phyloP scores from a whole-genome alignment of 2,888 invertebrate genomes.

The Globia sparganii region DNA sequence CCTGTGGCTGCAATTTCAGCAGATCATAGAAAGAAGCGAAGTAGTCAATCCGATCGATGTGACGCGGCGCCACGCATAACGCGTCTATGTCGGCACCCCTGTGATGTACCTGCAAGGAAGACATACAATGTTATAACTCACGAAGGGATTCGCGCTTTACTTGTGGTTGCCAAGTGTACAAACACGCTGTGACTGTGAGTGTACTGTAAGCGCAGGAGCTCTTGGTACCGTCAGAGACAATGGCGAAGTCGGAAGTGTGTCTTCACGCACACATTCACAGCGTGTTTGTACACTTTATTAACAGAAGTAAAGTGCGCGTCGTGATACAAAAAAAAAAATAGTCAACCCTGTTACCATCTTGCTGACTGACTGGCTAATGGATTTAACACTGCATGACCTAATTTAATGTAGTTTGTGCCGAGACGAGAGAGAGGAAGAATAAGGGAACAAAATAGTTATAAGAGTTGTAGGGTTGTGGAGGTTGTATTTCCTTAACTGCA shows the following conservation, averaged over 20 bases:
- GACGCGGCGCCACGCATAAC: constrained; percentile 98
- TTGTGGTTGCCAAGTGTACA: not conserved
- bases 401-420: not conserved
- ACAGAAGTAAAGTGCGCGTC: no score
- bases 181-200: not conserved
- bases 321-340: no score
- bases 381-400: not conserved
- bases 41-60: constrained; percentile 98
- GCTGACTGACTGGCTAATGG: not conserved
- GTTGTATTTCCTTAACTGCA: not conserved
- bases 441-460: not conserved
- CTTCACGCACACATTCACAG: no score
- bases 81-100: constrained; percentile 99
- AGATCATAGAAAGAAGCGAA: constrained; percentile 98
- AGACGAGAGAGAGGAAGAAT: not conserved
- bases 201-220: not conserved
- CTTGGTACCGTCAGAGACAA: no score
- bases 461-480: not conserved
- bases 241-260: no score
- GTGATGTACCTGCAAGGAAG: constrained; percentile 94
- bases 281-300: no score
- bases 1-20: constrained; percentile 96
- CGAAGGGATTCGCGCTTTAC: not conserved
- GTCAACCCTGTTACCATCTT: not conserved
- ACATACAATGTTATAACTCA: not conserved